These are phyloP conservation scores for Nephrotoma flavescens DNA, from an alignment of 2,888 invertebrate species.

Conservation along the genomic window DNA sequence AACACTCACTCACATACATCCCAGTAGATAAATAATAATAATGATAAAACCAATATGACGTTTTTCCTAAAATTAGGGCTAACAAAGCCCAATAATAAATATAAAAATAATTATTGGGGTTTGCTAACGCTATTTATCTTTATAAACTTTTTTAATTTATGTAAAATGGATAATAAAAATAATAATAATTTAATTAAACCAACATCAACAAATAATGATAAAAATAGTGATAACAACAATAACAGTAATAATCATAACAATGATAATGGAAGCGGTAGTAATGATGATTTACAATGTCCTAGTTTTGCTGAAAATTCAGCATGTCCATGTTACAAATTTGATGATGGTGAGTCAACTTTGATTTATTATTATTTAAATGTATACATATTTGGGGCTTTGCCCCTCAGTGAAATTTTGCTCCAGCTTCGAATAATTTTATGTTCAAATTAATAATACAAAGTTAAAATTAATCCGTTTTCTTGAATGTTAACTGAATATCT, in stretches of 20 bases:
- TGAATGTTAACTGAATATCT: no score
- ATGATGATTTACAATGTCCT: constrained; percentile 44
- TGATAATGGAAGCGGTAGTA: neutral
- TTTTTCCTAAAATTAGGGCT: neutral
- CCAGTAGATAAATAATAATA: neutral
- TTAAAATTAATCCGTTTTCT: no score
- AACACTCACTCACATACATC: neutral
- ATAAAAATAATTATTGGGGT: neutral
- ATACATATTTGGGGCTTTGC: no score
- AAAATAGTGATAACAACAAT: neutral
- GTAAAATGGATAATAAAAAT: neutral
- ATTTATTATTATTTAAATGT: neutral
- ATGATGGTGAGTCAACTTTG: constrained; percentile 48
- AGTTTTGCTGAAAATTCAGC: constrained; percentile 61
- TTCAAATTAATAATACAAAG: no score
- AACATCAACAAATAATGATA: neutral
- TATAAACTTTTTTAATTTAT: neutral
- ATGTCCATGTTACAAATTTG: constrained; percentile 85
- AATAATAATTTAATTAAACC: neutral
- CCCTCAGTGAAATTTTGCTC: no score
- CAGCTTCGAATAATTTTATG: no score
- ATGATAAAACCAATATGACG: neutral
- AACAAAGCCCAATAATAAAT: neutral
- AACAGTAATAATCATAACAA: neutral
- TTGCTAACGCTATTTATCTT: neutral